Percentiles rank a stretch among this genome's conserved stretches.
Conservation (phyloP, 2,888 invertebrate species). For the Ceratothoa steindachneri region DNA sequence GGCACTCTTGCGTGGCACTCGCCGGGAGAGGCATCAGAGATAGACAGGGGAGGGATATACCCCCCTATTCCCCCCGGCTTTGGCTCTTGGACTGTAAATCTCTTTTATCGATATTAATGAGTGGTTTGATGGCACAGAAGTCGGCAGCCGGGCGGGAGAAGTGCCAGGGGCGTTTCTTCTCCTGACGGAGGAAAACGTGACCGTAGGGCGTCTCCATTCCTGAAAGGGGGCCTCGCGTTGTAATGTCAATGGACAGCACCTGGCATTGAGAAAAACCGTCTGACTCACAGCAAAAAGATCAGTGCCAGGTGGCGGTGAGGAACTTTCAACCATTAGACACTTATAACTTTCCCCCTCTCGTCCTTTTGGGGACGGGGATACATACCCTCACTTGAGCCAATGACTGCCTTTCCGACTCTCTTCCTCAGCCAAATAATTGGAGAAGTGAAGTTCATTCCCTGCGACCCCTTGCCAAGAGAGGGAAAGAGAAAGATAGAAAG, state of each 20-base stretch:
- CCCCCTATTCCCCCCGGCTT: background rate
- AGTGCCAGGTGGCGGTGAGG: background rate
- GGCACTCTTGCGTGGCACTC: background rate
- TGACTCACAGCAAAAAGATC: background rate
- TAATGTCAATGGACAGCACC: background rate
- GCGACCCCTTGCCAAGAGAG: background rate
- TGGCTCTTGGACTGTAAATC: background rate
- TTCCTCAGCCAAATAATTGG: background rate
- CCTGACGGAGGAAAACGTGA: background rate
- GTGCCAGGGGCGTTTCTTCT: background rate
- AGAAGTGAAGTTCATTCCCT: too few relatives aligned
- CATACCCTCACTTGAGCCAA: background rate
- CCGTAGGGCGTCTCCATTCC: background rate
- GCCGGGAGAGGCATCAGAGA: background rate
- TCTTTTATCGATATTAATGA: background rate
- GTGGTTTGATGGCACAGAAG: background rate
- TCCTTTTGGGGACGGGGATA: background rate
- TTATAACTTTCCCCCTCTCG: background rate
- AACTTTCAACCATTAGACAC: background rate
- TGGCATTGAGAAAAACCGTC: background rate
- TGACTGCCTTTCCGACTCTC: background rate
- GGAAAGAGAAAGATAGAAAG: background rate
- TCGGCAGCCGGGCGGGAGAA: background rate
- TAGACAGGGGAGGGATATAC: background rate
- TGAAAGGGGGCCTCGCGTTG: background rate